Evolutionary conservation across 23 tunicate species (phyloP).

Genomic region (Styela plicata): DNA sequence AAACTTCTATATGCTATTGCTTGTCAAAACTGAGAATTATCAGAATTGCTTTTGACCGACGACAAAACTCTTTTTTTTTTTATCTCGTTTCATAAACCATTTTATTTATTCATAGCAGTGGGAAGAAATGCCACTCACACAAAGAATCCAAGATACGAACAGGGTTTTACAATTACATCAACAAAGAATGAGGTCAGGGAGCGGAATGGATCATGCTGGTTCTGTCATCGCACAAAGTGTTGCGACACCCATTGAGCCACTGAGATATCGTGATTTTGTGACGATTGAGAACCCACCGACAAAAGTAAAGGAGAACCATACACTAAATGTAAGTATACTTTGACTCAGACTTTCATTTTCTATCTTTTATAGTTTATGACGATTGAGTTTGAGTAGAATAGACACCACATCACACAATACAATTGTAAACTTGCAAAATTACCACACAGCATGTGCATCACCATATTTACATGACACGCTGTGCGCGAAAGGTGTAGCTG

Average conservation of each 20-base stretch:
- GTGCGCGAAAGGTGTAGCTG: no score
- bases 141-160: background rate
- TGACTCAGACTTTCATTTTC: no score
- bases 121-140: background rate
- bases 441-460: no score
- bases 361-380: no score
- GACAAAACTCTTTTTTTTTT: background rate
- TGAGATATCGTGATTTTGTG: constrained; percentile 40
- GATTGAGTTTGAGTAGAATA: no score
- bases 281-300: constrained; percentile 41
- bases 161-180: background rate
- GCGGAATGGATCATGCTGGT: background rate
- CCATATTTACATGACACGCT: no score
- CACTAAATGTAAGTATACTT: constrained; percentile 35
- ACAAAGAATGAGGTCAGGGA: background rate
- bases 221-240: background rate
- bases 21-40: background rate
- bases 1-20: background rate
- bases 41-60: background rate
- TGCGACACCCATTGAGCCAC: background rate
- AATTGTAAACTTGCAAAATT: no score
- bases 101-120: background rate
- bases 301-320: constrained; percentile 23
- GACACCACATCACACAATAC: no score
- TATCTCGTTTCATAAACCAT: background rate